Conservation (phyloP, 2,888 invertebrate genomes). For the Beris chalybata region DNA sequence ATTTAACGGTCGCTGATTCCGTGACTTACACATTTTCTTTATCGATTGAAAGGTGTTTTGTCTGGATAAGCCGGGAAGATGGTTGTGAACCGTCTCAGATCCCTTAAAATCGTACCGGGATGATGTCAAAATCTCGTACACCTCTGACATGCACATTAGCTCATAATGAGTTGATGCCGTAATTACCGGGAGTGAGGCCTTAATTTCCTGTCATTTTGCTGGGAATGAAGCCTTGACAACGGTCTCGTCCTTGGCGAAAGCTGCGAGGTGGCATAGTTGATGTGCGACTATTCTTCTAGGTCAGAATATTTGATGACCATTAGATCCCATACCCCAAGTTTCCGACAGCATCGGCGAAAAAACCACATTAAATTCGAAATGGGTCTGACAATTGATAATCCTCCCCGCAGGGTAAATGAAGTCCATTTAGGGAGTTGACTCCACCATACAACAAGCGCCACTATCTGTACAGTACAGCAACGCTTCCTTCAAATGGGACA, state of each 20-base stretch:
- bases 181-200: conserved; percentile 7
- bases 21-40: conserved; percentile 8
- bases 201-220: conserved; percentile 30
- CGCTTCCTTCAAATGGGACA: too few species aligned
- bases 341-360: background rate
- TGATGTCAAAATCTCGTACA: conserved; percentile 5
- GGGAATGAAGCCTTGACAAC: too few species aligned
- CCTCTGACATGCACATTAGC: background rate
- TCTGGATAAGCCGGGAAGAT: background rate
- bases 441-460: background rate
- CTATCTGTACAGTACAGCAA: too few species aligned
- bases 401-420: background rate
- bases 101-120: too few species aligned
- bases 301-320: too few species aligned
- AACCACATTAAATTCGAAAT: conserved; percentile 16
- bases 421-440: background rate
- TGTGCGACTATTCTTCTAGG: too few species aligned
- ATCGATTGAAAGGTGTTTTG: background rate
- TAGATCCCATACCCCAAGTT: too few species aligned
- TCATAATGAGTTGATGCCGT: conserved; percentile 16
- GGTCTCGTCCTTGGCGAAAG: too few species aligned
- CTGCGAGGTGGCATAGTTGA: too few species aligned
- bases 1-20: conserved; percentile 32
- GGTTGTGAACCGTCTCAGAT: background rate
- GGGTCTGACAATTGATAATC: conserved; percentile 33